Conservation (phyloP, 2,113 vertebrate genomes). For the Pangasianodon hypophthalmus region DNA sequence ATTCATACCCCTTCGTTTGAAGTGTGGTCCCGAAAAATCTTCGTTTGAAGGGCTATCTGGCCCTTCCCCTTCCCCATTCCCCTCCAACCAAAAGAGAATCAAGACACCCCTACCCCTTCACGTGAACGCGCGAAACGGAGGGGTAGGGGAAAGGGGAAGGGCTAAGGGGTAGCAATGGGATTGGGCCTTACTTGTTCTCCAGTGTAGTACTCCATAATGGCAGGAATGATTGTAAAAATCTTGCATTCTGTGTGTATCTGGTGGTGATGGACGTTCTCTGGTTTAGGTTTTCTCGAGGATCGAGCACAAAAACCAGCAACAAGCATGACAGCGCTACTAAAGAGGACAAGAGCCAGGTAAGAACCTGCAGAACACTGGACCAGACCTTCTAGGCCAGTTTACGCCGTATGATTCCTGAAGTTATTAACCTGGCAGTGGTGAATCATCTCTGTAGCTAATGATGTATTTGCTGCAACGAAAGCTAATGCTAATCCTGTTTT, state of each 20-base stretch:
- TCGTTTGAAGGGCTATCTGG: no score
- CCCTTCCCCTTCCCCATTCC: no score
- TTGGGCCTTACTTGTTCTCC: no score
- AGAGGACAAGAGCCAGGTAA: slow-evolving; percentile 91
- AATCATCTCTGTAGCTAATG: background rate
- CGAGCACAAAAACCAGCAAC: slow-evolving; percentile 81
- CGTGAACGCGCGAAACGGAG: no score
- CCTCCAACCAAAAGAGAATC: no score
- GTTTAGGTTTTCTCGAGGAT: slow-evolving; percentile 64
- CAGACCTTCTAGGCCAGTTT: background rate
- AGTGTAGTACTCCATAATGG: background rate
- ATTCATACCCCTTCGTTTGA: no score
- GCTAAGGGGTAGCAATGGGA: no score
- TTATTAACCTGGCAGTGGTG: background rate
- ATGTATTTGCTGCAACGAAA: background rate
- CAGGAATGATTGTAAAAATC: background rate
- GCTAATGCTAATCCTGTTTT: slow-evolving; percentile 11
- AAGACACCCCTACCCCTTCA: no score
- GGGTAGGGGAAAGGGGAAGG: no score
- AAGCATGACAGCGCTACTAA: slow-evolving; percentile 82
- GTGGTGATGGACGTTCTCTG: slow-evolving; percentile 23
- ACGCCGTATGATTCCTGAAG: background rate
- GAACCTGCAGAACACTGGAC: slow-evolving; percentile 52
- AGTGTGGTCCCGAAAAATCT: no score
- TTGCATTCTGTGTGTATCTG: background rate